Percentiles rank a stretch among this genome's conserved stretches.
Conservation (phyloP, 1,140 invertebrate species). For the Mamestra configurata region DNA sequence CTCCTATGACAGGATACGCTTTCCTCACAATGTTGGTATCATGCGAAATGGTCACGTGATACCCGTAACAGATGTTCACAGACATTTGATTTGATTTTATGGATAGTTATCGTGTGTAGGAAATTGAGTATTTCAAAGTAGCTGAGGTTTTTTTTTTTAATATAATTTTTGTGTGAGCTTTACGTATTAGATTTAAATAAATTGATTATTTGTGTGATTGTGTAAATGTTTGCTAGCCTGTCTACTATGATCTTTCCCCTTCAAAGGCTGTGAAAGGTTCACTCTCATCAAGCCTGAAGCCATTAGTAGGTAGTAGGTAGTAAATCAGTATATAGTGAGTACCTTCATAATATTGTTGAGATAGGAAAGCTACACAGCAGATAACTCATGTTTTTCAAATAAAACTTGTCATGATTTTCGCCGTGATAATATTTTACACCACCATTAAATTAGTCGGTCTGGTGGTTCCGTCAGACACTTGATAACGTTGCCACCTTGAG, state of each 20-base stretch:
- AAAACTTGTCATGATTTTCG: constrained; percentile 6
- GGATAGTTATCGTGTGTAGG: constrained; percentile 3
- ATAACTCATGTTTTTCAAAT: background rate
- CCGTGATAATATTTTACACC: background rate
- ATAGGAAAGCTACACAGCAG: background rate
- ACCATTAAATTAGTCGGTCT: background rate
- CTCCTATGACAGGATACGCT: constrained; percentile 86
- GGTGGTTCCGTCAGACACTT: background rate
- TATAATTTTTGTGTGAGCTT: too few species aligned
- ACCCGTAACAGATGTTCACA: constrained; percentile 70
- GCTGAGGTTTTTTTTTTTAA: background rate
- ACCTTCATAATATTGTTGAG: too few species aligned
- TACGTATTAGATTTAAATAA: too few species aligned
- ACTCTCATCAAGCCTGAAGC: too few species aligned
- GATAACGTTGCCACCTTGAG: background rate
- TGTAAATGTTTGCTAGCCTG: too few species aligned
- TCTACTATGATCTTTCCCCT: too few species aligned
- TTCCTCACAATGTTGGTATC: constrained; percentile 73
- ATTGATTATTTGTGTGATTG: too few species aligned
- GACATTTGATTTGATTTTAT: constrained; percentile 34
- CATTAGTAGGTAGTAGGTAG: too few species aligned
- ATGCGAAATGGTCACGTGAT: constrained; percentile 79
- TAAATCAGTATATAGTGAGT: too few species aligned
- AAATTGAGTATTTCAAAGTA: background rate
- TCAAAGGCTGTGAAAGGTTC: too few species aligned